These are phyloP conservation scores for Scalopus aquaticus DNA, from an alignment of 2,113 vertebrate genomes.

Conservation along the genomic window DNA sequence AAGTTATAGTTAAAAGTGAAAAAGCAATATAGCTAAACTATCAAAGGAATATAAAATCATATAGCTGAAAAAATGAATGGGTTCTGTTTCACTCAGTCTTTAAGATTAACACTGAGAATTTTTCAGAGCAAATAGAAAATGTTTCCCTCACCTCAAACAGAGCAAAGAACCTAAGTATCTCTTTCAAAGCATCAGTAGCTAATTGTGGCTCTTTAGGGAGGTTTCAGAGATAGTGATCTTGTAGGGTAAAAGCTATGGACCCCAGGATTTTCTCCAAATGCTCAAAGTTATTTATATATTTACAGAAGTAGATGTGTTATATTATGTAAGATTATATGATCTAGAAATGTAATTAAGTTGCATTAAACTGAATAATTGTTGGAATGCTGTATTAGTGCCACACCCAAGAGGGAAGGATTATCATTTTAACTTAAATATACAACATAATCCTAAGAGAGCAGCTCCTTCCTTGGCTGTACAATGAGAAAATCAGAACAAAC, in stretches of 20 bases:
- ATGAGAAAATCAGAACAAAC: not conserved
- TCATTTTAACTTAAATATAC: not conserved
- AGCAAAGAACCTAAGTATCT: not conserved
- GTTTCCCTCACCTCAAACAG: not conserved
- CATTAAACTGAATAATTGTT: constrained; percentile 30
- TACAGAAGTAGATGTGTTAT: not conserved
- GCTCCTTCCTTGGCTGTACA: not conserved
- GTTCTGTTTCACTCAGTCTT: not conserved
- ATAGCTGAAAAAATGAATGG: not conserved
- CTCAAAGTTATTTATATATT: not conserved
- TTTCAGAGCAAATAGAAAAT: not conserved
- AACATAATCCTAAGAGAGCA: constrained; percentile 31
- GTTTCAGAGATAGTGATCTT: not conserved
- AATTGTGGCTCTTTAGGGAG: not conserved
- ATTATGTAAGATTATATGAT: not conserved
- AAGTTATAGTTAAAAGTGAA: not conserved
- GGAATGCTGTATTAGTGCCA: not conserved
- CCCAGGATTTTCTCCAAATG: not conserved
- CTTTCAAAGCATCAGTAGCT: not conserved
- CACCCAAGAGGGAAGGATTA: not conserved
- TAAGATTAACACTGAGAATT: not conserved
- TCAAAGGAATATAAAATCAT: not conserved
- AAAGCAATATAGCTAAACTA: not conserved
- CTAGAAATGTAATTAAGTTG: not conserved
- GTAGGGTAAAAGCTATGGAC: not conserved